Base-by-base conservation (phyloP, 2,888 invertebrate species). In the Tetropium fuscum region DNA sequence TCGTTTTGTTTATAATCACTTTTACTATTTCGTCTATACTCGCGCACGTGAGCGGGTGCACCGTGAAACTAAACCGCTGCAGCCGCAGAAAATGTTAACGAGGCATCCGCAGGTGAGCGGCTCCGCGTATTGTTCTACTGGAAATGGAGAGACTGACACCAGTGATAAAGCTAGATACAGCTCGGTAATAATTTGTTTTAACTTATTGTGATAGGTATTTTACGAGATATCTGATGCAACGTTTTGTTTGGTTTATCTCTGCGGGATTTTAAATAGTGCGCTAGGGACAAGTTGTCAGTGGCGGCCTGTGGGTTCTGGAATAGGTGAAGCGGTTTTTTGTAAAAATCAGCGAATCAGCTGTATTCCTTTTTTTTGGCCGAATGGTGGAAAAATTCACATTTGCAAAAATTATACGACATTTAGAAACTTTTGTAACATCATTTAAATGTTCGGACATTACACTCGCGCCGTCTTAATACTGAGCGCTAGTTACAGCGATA, bases 71-170 rank as follows among this genome's bases (percentile, higher is more conserved):
- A 36, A 48, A 15, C 32, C 25, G 32, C 47, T n/a, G 25, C 19
- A 38, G 13, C 27, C 8, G 34, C 30, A 44, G 44, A 44, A 51
- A 49, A 51, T 16, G 51, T 40, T 40, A 10, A 20, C 38, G 15
- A 15, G 38, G 27, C 27, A 40, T 40, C 19, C 27, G 27, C 51
- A 51, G 51, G 51, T 51, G 40, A 40, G 20, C 22, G 11, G 44
- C 25, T 25, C 36, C 20, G 30, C 11, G 48, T 51, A 51, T 51
- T 51, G 51, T 51, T 51, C 25, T 40, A 27, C 16, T 27, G 36
- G 22, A 11, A 6, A 11, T 15, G n/a, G n/a, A n/a, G 13, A 13
- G 34, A 34, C 34, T 15, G 34, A 15, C 15, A 34, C 34, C 34
- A 1, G 13, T 34, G 6, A 13, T 15, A 2, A 34, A 34, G 6